Conservation (phyloP, 2,888 invertebrate genomes). For the Aricia artaxerxes region DNA sequence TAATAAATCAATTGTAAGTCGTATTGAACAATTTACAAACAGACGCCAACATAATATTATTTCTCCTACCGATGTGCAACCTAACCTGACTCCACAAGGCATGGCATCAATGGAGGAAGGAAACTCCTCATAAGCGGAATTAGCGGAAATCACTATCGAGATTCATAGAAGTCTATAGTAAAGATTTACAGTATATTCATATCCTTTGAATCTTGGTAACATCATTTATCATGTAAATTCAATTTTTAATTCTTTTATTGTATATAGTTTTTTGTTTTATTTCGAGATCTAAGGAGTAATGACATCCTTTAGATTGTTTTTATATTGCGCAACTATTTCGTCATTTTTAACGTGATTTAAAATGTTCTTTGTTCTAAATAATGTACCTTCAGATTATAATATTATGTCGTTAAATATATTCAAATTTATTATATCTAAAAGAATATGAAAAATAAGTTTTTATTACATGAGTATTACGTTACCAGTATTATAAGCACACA, state of each 20-base stretch:
- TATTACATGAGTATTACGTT: not conserved
- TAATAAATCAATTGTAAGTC: not conserved
- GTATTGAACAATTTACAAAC: not conserved
- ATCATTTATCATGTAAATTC: not conserved
- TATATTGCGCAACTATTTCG: not conserved
- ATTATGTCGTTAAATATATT: not conserved
- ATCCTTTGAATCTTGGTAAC: not conserved
- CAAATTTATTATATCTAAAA: conserved; percentile 2
- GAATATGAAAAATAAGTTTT: not conserved
- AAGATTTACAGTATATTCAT: not conserved
- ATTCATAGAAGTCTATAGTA: not conserved
- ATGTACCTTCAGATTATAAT: not conserved
- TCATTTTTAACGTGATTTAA: not conserved
- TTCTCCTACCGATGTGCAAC: not conserved
- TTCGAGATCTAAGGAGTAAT: too few relatives aligned
- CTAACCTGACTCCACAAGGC: not conserved
- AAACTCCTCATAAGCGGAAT: not conserved
- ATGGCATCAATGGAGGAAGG: not conserved
- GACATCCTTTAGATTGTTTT: not conserved
- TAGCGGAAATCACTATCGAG: not conserved
- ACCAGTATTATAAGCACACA: conserved; percentile 3
- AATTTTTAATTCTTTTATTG: too few relatives aligned
- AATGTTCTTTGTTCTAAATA: not conserved
- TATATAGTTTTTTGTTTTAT: too few relatives aligned
- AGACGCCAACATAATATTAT: not conserved